These are phyloP conservation scores for Microchirus variegatus DNA, from an alignment of 2,797 vertebrate genomes.

Conservation along the genomic window DNA sequence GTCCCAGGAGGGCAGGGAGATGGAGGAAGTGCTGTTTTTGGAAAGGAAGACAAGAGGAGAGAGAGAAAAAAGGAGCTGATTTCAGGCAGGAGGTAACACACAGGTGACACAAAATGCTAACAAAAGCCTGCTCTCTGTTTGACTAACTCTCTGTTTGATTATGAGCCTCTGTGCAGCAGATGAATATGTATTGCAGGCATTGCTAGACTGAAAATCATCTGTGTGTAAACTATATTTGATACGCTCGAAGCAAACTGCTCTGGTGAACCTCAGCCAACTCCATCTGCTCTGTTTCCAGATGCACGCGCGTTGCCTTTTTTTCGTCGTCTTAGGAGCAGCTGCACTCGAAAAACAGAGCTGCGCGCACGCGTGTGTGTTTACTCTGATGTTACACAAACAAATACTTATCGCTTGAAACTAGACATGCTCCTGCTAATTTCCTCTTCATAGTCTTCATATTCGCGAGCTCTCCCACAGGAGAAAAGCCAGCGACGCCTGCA, in stretches of 20 bases:
- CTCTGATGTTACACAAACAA: slow-evolving; percentile 40
- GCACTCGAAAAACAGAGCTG: slow-evolving; percentile 18
- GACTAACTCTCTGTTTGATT: slow-evolving; percentile 54
- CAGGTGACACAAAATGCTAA: slow-evolving; percentile 47
- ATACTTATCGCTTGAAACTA: slow-evolving; percentile 27
- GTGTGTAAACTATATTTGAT: slow-evolving; percentile 64
- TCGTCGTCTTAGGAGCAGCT: slow-evolving; percentile 19
- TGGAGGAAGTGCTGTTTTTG: slow-evolving; percentile 8
- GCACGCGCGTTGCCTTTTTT: slow-evolving; percentile 18
- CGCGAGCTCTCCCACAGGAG: slow-evolving; percentile 26
- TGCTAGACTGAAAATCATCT: slow-evolving; percentile 46
- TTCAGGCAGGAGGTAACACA: slow-evolving; percentile 42
- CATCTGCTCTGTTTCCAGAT: slow-evolving; percentile 62
- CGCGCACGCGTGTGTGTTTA: too few relatives aligned
- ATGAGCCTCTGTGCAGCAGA: slow-evolving; percentile 48
- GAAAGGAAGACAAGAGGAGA: slow-evolving; percentile 14
- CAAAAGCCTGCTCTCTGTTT: slow-evolving; percentile 41
- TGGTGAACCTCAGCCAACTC: slow-evolving; percentile 63
- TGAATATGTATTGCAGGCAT: slow-evolving; percentile 58
- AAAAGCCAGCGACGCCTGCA: slow-evolving; percentile 40
- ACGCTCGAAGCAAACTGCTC: slow-evolving; percentile 62
- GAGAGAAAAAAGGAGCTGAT: slow-evolving; percentile 46
- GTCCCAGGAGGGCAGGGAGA: slow-evolving; percentile 11
- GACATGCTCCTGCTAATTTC: slow-evolving; percentile 37
- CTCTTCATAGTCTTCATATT: slow-evolving; percentile 31